phyloP scores from a whole-genome alignment of 2,113 vertebrate species.

The Tiliqua scincoides region DNA sequence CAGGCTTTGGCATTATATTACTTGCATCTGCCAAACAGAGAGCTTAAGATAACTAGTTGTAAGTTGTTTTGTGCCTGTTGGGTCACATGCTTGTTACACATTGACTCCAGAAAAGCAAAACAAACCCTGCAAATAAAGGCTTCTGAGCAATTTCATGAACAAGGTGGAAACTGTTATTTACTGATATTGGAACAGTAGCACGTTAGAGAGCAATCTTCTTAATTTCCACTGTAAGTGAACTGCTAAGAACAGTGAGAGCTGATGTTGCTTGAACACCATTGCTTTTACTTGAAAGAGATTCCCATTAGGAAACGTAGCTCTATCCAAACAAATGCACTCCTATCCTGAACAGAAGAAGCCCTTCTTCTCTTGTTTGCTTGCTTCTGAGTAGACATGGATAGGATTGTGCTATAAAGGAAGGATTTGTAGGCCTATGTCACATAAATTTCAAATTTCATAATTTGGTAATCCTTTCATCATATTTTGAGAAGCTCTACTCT shows the following conservation, averaged over 20 bases:
- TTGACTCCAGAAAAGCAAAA: background rate
- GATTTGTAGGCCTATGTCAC: background rate
- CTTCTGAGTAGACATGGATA: too few species aligned
- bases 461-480: too few species aligned
- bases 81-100: background rate
- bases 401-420: background rate
- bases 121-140: background rate
- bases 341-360: background rate
- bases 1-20: background rate
- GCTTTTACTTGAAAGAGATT: background rate
- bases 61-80: slow-evolving; percentile 11
- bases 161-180: slow-evolving; percentile 29
- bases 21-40: slow-evolving; percentile 31
- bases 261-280: too few species aligned
- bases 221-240: background rate
- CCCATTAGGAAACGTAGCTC: background rate
- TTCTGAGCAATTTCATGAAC: background rate
- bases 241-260: background rate
- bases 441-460: too few species aligned
- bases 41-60: background rate
- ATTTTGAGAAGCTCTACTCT: background rate
- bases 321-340: background rate
- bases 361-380: background rate
- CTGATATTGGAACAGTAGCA: slow-evolving; percentile 5
- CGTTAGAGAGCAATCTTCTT: slow-evolving; percentile 42